A percentile compares a stretch with the other conserved stretches of the same genome.
These are phyloP conservation scores for Gasteruption jaculator DNA, from an alignment of 2,888 invertebrate species.

Conservation along the genomic window DNA sequence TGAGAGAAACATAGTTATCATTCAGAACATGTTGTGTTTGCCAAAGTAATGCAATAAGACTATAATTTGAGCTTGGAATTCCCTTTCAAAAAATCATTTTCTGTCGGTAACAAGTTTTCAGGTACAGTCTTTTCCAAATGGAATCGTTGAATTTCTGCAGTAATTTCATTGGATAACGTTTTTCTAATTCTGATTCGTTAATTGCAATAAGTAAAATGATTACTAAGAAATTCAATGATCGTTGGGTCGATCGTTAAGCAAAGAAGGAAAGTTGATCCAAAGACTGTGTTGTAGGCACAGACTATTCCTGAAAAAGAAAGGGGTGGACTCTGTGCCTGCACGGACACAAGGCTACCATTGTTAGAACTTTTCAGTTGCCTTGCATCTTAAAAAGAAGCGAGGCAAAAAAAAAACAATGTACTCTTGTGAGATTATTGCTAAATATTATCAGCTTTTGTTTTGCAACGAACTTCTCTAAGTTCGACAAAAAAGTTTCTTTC, in stretches of 20 bases:
- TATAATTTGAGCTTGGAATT: not conserved
- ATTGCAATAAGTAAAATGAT: too few relatives aligned
- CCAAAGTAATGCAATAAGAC: too few relatives aligned
- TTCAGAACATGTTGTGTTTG: too few relatives aligned
- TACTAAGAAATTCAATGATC: not conserved
- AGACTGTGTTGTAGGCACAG: slow-evolving; percentile 56
- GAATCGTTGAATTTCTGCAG: slow-evolving; percentile 29
- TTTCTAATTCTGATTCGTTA: too few relatives aligned
- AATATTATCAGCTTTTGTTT: slow-evolving; percentile 39
- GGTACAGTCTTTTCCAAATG: slow-evolving; percentile 54
- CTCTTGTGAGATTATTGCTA: slow-evolving; percentile 48
- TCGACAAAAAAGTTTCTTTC: slow-evolving; percentile 3
- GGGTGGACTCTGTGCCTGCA: slow-evolving; percentile 59
- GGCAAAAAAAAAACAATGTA: slow-evolving; percentile 29
- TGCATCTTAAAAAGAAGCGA: slow-evolving; percentile 2
- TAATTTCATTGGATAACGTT: slow-evolving; percentile 11
- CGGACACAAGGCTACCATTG: slow-evolving; percentile 46
- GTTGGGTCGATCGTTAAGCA: slow-evolving; percentile 17
- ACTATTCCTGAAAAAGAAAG: slow-evolving; percentile 55
- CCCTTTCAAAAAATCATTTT: slow-evolving; percentile 19
- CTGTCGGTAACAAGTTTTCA: slow-evolving; percentile 60
- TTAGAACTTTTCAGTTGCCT: slow-evolving; percentile 15
- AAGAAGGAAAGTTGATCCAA: slow-evolving; percentile 27
- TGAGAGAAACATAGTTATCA: too few relatives aligned
- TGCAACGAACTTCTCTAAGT: too few relatives aligned